phyloP scores from a whole-genome alignment of 2,797 vertebrate species.

The Periophthalmus magnuspinnatus region DNA sequence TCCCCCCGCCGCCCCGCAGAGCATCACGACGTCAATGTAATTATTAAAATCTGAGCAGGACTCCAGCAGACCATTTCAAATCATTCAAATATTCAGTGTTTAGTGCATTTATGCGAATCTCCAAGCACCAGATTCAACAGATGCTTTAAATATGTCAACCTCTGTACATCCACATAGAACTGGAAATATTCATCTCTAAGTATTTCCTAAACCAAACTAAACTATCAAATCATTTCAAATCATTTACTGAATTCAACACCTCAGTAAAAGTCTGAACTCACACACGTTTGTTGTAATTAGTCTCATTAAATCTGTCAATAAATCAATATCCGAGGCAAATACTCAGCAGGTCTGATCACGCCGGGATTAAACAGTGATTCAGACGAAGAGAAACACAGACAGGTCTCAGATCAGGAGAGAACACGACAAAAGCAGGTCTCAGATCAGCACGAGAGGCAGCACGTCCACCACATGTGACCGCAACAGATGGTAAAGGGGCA shows the following conservation, averaged over 20 bases:
- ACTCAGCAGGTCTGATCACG: background rate
- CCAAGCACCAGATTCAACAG: constrained; percentile 50
- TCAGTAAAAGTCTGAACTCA: constrained; percentile 1
- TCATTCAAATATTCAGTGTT: constrained; percentile 66
- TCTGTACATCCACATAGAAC: constrained; percentile 48
- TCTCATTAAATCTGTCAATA: constrained; percentile 7
- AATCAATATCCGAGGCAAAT: constrained; percentile 2
- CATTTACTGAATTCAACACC: background rate
- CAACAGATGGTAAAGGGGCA: constrained; percentile 66
- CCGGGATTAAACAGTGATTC: constrained; percentile 3
- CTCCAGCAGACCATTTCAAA: constrained; percentile 46
- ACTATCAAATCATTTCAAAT: background rate
- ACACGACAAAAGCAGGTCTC: constrained; percentile 23
- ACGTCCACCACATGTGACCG: constrained; percentile 48
- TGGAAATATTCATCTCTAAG: constrained; percentile 40
- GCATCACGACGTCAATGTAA: constrained; percentile 62
- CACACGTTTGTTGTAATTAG: background rate
- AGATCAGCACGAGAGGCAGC: constrained; percentile 2
- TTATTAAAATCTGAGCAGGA: constrained; percentile 53
- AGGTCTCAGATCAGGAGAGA: constrained; percentile 8
- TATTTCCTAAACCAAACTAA: background rate
- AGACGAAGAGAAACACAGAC: constrained; percentile 29
- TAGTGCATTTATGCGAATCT: constrained; percentile 44
- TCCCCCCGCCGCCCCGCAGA: constrained; percentile 22
- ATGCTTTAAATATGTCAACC: constrained; percentile 52